Evolutionary conservation across 92 coral and sea anemone species (phyloP), one percentile per base, ranked within the genome.

Genomic region (Epizoanthus fatuus): DNA sequence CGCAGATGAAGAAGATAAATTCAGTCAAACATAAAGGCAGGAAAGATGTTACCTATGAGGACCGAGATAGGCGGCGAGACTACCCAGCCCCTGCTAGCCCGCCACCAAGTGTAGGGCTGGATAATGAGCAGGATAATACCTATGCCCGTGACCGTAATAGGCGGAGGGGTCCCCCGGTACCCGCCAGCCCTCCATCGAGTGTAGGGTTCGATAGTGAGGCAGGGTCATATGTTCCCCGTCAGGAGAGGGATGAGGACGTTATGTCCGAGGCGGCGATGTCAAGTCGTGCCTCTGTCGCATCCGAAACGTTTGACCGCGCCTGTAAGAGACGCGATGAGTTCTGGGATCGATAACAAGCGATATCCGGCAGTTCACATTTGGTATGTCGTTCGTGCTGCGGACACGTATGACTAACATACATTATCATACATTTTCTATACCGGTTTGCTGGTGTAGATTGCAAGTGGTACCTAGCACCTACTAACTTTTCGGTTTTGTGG

Each of bases 191-290:
- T 35, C 72, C 70, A 29, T 72, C 90, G n/a, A 68, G 81, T 32
- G 49, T 77, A 40, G 70, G 72, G 78, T 45, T 70, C 83, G 71
- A 64, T 63, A 25, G 79, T 42, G 63, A 88, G 86, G 81, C 64
- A 29, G 65, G 74, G 42, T 77, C 82, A 44, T 77, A 77, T 40
- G 58, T 60, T 62, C 82, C 82, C 70, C 82, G 70, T 7, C 72
- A 71, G 35, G 71, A 71, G 55, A 51, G 82, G 87, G 98, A 93
- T 45, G 98, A 95, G 51, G 98, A 95, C 79, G 96, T 85, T 7
- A 87, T 92, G 89, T 95, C 98, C 4, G 98, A 93, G 78, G 89
- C 86, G 0, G 90, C 98, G 42, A 95, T 95, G 93, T 88, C 98
- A 35, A 95, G 96, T 47, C 92, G 94, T 16, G 94, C 94, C 38